These are phyloP conservation scores for Salvelinus sp. DNA, from an alignment of 2,113 vertebrate genomes.

Conservation along the genomic window DNA sequence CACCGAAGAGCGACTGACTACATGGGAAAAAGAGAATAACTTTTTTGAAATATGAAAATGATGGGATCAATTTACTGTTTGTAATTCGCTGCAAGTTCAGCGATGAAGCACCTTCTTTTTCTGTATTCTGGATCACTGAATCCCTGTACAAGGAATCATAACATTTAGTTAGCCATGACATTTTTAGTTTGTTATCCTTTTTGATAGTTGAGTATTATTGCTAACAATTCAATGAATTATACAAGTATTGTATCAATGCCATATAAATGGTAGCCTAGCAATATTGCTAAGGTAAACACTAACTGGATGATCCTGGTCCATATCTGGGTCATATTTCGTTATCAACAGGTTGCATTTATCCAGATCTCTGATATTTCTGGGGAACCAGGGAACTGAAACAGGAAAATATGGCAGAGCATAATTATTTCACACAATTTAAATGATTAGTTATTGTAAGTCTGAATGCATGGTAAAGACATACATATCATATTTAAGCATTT, in stretches of 20 bases:
- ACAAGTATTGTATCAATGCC: constrained; percentile 1
- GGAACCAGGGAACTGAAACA: constrained; percentile 79
- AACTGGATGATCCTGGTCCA: constrained; percentile 77
- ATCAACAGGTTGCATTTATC: constrained; percentile 78
- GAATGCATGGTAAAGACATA: background rate
- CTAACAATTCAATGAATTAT: background rate
- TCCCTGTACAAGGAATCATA: constrained; percentile 58
- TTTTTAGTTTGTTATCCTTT: background rate
- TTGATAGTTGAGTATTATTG: background rate
- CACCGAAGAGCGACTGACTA: background rate
- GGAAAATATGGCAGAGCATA: background rate
- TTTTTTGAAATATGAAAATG: background rate
- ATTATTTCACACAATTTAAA: background rate
- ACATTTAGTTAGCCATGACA: background rate
- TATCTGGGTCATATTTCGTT: constrained; percentile 76
- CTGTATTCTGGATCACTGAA: constrained; percentile 76
- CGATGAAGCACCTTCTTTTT: constrained; percentile 72
- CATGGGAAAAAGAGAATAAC: constrained; percentile 33
- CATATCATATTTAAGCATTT: background rate
- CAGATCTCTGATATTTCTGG: constrained; percentile 79
- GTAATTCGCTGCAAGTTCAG: constrained; percentile 76
- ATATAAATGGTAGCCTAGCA: background rate
- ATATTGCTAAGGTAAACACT: constrained; percentile 35
- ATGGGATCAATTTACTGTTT: constrained; percentile 70
- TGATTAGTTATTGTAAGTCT: constrained; percentile 52